Evolutionary conservation across 1,140 invertebrate species (phyloP), one percentile per base, ranked within the genome.

Genomic region (Eufriesea mexicana): DNA sequence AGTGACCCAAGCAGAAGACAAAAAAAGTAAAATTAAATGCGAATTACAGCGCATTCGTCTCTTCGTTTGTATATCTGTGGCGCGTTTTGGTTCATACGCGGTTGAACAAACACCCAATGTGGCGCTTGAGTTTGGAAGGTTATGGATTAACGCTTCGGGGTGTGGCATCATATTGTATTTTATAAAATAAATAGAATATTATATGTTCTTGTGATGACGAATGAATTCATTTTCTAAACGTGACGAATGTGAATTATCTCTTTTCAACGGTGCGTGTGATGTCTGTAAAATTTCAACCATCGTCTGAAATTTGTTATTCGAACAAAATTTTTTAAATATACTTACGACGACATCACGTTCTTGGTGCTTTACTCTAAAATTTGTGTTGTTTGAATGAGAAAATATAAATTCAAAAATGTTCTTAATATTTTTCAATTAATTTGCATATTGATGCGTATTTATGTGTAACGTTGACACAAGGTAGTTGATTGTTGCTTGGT

Each of bases 141-240:
- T 93, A 93, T 93, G 91, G 90, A 92, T 90, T 93, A 82, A 92
- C 83, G 89, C 84, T 89, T 92, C 88, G 89, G 92, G 92, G 92
- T 93, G 92, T 93, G 92, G 92, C 92, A 91, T 92, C 85, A 77
- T 91, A 89, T 89, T 85, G 83, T 79, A 74, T 86, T 87, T 85
- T 88, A 89, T 88, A 88, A 89, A 88, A 86, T 82, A 83, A 89
- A 85, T 85, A 35, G 35, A 74, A 85, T 84, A 86, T 66, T 62
- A n/a, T 8, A 35, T 12, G n/a, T 23, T 70, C 10, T 9, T 54
- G 9, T 54, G 45, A 76, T 68, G 62, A 67, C 8, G 79, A 45
- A 35, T 18, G 54, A 66, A n/a, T 49, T 67, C 47, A 16, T 67
- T 68, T 67, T 45, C 51, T 66, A 28, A 67, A 42, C 45, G 62